A percentile compares a stretch with the other conserved stretches of the same genome.
These are phyloP conservation scores for Mola mola DNA, from an alignment of 2,113 vertebrate genomes.

Conservation along the genomic window DNA sequence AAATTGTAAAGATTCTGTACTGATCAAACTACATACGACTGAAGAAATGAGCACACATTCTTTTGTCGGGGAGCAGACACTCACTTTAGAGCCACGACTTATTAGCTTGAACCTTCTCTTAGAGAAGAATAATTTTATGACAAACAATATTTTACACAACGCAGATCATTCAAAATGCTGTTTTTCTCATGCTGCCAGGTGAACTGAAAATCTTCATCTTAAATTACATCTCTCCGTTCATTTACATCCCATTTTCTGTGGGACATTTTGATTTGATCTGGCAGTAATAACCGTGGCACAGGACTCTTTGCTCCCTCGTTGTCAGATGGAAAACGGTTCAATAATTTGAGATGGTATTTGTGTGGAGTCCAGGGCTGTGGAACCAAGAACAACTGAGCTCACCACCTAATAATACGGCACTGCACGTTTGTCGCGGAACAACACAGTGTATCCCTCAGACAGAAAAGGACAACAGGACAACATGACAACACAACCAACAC, in stretches of 20 bases:
- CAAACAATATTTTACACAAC: constrained; percentile 24
- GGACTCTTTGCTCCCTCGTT: constrained; percentile 12
- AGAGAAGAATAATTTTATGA: constrained; percentile 83
- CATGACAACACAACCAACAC: constrained; percentile 15
- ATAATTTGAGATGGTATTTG: constrained; percentile 37
- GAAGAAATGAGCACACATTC: neutral
- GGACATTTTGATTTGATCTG: neutral
- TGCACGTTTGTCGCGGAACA: constrained; percentile 43
- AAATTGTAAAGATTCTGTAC: no score
- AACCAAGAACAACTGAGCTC: constrained; percentile 31
- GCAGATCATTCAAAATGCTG: neutral
- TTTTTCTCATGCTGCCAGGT: constrained; percentile 11
- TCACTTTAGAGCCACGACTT: constrained; percentile 9
- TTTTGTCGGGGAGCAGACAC: no score
- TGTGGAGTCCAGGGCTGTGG: constrained; percentile 22
- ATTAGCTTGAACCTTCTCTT: constrained; percentile 82
- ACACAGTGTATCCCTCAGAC: constrained; percentile 35
- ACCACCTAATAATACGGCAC: constrained; percentile 38
- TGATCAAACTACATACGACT: neutral
- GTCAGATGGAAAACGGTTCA: constrained; percentile 8
- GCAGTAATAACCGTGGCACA: neutral
- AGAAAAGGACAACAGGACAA: constrained; percentile 32
- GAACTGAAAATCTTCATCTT: neutral
- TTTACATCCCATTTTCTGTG: neutral
- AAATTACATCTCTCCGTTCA: neutral